Base-by-base conservation (phyloP, 1,140 invertebrate species). In the Lucilia cuprina region DNA sequence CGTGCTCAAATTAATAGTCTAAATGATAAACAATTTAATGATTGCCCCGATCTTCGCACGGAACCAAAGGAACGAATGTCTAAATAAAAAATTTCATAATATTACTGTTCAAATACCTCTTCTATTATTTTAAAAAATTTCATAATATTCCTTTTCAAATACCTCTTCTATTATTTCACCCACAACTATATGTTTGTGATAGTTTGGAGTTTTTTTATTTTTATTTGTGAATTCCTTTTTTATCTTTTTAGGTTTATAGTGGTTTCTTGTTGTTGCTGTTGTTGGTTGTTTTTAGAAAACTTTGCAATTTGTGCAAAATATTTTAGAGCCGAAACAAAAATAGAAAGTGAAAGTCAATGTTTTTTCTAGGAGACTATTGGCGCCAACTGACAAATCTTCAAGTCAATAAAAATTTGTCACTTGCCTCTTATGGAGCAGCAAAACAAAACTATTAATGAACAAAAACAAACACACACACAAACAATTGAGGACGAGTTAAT, bases 381-480 rank as follows among this genome's bases (percentile, higher is more conserved):
- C 74, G 74, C 74, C 74, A 77, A 77, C 21, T 77, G 74, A 30
- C 74, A 77, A 77, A 77, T 77, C 74, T 77, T 77, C 17, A 77
- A 77, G 30, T 77, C 74, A 77, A 77, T 77, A 77, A 77, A 77
- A 77, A 41, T 13, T 41, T 77, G 74, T 41, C 74, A 75, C n/a
- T 41, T n/a, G 30, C 34, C 34, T 41, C 35, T n/a, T 55, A 55
- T 55, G 50, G 17, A n/a, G 50, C 50, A n/a, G 50, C 50, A 55
- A 55, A 55, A 55, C 50, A 55, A 55, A 55, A 55, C 50, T 55
- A 55, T 55, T 55, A 55, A 55, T n/a, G 25, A 30, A 30, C 25
- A n/a, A n/a, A 55, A 55, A 55, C 10, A 55, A 55, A 55, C 10
- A 55, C 5, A 12, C 35, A 8, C 35, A 55, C 10, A 55, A 55